phyloP scores from a whole-genome alignment of 2,797 vertebrate genomes.

The Microchirus variegatus region DNA sequence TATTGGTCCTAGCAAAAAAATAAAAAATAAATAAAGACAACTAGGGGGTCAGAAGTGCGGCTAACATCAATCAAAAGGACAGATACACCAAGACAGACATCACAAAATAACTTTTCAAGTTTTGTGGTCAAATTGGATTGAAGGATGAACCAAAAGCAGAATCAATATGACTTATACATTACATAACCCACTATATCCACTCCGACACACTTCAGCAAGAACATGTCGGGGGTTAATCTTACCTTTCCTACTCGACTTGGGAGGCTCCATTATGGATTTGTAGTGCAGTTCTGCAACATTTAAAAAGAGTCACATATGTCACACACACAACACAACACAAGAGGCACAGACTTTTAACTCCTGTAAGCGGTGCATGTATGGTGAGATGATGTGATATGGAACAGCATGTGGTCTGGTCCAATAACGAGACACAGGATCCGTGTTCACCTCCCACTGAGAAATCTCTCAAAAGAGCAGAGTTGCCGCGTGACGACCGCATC shows the following conservation, averaged over 20 bases:
- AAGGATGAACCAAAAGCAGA: background rate
- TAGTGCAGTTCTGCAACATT: constrained; percentile 85
- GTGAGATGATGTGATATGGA: constrained; percentile 42
- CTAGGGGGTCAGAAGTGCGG: background rate
- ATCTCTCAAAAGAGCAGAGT: constrained; percentile 54
- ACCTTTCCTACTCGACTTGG: constrained; percentile 76
- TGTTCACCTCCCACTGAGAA: constrained; percentile 59
- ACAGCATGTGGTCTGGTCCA: constrained; percentile 32
- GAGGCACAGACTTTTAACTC: constrained; percentile 23
- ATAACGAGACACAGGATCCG: constrained; percentile 65
- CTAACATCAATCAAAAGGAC: too few species aligned
- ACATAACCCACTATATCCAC: too few species aligned
- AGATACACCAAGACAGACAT: too few species aligned
- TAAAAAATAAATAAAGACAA: background rate
- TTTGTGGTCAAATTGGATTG: background rate
- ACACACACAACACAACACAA: constrained; percentile 1
- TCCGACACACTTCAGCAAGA: too few species aligned
- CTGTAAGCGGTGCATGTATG: constrained; percentile 37
- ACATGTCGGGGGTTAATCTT: constrained; percentile 22
- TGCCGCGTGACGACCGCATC: constrained; percentile 59
- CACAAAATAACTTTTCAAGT: too few species aligned
- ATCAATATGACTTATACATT: background rate
- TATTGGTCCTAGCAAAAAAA: constrained; percentile 35
- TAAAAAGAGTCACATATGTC: constrained; percentile 35
- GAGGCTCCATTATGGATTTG: constrained; percentile 84